Conservation (phyloP, 2,113 vertebrate species). For the Carlito syrichta region DNA sequence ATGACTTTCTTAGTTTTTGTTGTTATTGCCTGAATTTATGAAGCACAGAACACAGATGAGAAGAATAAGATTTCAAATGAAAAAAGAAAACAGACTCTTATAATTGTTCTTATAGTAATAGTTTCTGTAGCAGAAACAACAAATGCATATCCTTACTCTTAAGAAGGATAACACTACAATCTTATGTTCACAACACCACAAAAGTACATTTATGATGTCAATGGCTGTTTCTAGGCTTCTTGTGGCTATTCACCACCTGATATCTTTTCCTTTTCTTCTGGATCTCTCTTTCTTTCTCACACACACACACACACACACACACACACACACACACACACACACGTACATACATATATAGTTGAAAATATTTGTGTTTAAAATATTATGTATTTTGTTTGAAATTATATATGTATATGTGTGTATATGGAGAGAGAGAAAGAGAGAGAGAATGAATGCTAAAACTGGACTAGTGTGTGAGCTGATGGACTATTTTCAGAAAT, state of each 20-base stretch:
- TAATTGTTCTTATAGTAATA: neutral
- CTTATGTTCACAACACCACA: rapidly evolving
- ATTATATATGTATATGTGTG: too few species aligned
- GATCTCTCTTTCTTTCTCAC: too few species aligned
- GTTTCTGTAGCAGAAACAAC: neutral
- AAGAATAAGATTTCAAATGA: neutral
- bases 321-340: too few species aligned
- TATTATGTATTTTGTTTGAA: too few species aligned
- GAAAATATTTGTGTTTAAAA: too few species aligned
- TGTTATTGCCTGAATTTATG: neutral
- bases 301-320: too few species aligned
- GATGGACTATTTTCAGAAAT: neutral
- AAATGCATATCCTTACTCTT: neutral
- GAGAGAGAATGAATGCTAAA: too few species aligned
- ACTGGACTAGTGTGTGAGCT: neutral
- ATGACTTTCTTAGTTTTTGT: neutral
- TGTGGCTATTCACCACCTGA: neutral
- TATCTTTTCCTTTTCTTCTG: neutral
- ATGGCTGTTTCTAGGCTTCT: neutral
- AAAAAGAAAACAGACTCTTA: neutral
- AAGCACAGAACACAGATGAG: neutral
- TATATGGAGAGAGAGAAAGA: too few species aligned
- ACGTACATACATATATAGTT: too few species aligned
- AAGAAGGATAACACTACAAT: neutral
- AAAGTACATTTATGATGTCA: neutral